Percentiles rank a stretch among this genome's conserved stretches.
These are phyloP conservation scores for Ochlodes sylvanus DNA, from an alignment of 2,888 invertebrate species.

Conservation along the genomic window DNA sequence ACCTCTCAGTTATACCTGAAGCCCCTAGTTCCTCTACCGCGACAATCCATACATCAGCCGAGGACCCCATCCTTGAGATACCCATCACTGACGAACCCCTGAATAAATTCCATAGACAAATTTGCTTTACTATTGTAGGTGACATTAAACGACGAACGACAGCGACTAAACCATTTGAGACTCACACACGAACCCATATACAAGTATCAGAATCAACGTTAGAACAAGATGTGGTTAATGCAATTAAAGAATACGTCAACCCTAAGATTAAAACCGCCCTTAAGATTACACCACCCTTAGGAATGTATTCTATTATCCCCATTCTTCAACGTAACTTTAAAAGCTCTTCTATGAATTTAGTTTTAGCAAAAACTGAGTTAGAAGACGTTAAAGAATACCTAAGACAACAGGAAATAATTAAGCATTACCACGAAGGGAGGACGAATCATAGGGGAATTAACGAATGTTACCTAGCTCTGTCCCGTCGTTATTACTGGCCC, in stretches of 20 bases:
- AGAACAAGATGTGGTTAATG: constrained; percentile 42
- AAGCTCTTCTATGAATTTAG: constrained; percentile 44
- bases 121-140: constrained; percentile 37
- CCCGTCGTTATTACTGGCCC: constrained; percentile 22
- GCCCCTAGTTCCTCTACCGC: background rate
- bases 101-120: constrained; percentile 39
- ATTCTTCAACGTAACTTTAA: constrained; percentile 41
- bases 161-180: constrained; percentile 40
- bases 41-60: background rate
- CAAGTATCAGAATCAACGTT: constrained; percentile 37
- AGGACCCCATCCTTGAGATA: constrained; percentile 31
- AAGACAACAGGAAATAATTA: constrained; percentile 46
- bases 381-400: constrained; percentile 46
- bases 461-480: background rate
- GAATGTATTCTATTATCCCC: constrained; percentile 39
- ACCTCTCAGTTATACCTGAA: background rate
- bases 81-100: constrained; percentile 40
- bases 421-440: constrained; percentile 23
- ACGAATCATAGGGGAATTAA: constrained; percentile 3
- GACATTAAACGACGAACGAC: constrained; percentile 38
- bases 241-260: constrained; percentile 46
- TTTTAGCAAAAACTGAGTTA: constrained; percentile 42
- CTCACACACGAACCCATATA: constrained; percentile 33
- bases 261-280: constrained; percentile 40
- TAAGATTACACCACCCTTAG: constrained; percentile 30